Evolutionary conservation across 2,797 vertebrate species (phyloP).

Genomic region (Paguma larvata): DNA sequence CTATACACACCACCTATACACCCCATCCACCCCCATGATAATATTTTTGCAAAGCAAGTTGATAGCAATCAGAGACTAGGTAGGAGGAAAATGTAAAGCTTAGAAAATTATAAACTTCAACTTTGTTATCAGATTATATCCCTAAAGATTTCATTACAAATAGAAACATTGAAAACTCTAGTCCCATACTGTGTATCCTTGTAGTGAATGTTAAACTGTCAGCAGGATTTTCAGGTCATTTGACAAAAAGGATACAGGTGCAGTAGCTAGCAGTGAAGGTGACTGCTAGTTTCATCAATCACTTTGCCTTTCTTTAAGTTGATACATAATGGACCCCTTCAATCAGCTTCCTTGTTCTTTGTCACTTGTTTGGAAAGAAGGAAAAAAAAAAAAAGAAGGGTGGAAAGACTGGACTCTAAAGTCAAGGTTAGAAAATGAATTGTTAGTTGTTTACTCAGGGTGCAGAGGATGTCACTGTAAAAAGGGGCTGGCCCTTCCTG

Average conservation of each 20-base stretch:
- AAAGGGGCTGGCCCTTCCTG: constrained; percentile 83
- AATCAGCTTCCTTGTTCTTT: constrained; percentile 97
- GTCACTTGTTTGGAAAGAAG: constrained; percentile 93
- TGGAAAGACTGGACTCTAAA: constrained; percentile 88
- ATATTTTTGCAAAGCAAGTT: constrained; percentile 68
- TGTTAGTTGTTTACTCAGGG: constrained; percentile 95
- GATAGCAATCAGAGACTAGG: background rate
- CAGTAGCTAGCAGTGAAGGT: constrained; percentile 98
- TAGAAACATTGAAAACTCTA: constrained; percentile 88
- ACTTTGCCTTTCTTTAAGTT: constrained; percentile 98
- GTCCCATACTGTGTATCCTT: constrained; percentile 87
- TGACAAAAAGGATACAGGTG: constrained; percentile 98
- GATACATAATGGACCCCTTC: constrained; percentile 99
- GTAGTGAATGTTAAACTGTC: constrained; percentile 95
- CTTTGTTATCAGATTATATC: constrained; percentile 75
- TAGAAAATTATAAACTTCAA: constrained; percentile 61
- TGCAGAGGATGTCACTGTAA: constrained; percentile 88
- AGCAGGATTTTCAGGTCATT: constrained; percentile 99
- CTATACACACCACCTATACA: background rate
- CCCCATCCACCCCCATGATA: background rate
- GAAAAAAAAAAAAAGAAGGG: constrained; percentile 74
- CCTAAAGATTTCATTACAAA: constrained; percentile 84
- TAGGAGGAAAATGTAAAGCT: constrained; percentile 64
- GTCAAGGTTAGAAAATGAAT: constrained; percentile 97
- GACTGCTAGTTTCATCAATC: constrained; percentile 99